phyloP scores from a whole-genome alignment of 2,797 vertebrate genomes.

The Trichosurus vulpecula region DNA sequence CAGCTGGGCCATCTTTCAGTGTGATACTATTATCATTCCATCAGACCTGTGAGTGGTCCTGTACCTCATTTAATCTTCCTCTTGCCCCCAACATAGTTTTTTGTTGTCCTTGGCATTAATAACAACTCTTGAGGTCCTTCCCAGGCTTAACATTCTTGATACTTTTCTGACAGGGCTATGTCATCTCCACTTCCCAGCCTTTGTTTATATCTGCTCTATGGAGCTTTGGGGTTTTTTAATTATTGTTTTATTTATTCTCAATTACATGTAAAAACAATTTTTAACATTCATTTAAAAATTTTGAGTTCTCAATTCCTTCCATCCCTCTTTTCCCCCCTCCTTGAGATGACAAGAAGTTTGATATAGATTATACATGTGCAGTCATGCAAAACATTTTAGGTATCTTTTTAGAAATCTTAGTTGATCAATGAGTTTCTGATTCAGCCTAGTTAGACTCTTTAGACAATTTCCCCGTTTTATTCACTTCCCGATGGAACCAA shows the following conservation, averaged over 20 bases:
- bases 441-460: not conserved
- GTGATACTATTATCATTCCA: no score
- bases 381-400: no score
- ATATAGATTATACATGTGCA: not conserved
- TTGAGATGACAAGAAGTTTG: not conserved
- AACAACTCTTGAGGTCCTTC: not conserved
- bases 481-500: not conserved
- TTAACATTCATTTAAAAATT: not conserved
- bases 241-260: not conserved
- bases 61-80: no score
- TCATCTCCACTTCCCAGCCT: not conserved
- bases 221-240: not conserved
- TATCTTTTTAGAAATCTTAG: not conserved
- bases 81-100: not conserved
- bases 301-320: not conserved
- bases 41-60: no score
- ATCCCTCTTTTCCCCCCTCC: not conserved
- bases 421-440: not conserved
- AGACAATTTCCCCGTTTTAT: not conserved
- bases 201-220: not conserved
- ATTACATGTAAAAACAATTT: not conserved
- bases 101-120: not conserved
- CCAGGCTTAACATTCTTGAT: not conserved
- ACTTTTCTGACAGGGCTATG: not conserved
- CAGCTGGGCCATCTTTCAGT: no score